Base-by-base conservation (phyloP, 2,888 invertebrate species). In the Palloptera scutellata region DNA sequence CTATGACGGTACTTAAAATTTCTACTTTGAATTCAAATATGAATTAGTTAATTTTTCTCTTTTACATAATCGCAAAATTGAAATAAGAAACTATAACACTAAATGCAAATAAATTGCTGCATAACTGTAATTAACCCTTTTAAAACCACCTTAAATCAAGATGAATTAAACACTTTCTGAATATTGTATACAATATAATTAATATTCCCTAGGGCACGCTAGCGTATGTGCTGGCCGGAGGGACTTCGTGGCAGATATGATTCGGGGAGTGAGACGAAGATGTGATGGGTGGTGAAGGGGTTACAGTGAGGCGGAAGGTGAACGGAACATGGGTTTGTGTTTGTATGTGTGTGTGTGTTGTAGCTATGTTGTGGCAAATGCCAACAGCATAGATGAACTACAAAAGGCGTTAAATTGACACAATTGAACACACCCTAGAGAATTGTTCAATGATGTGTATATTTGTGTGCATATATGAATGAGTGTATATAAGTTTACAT, bases 21-120 rank as follows among this genome's bases (percentile, higher is more conserved):
- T 30, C 30, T 30, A 6, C 30, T 30, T 30, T 30, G 30, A 6
- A 30, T 4, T 30, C 30, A 30, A 30, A 30, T 30, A 30, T 30
- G 30, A 30, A 30, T 30, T 30, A 6, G 30, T 30, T 30, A 4
- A 30, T 30, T 4, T 30, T 30, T 30, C 6, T 30, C 30, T 6
- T 30, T 30, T 30, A n/a, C n/a, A n/a, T 30, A 30, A 30, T 30
- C 6, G 6, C 30, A 30, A 30, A 30, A 30, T 17, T 63, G 41
- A 15, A 17, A 15, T 45, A 58, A 48, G 43, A 51, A 64, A 48
- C 52, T 54, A 45, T 54, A 61, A 55, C 55, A 45, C 53, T 60
- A 60, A 68, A 65, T 65, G 68, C 58, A 64, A 65, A 68, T 68
- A 68, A 68, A 68, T 68, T 68, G 62, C 62, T 62, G 65, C 58